phyloP scores from a whole-genome alignment of 1,140 invertebrate genomes.

The Agraylea sexmaculata region DNA sequence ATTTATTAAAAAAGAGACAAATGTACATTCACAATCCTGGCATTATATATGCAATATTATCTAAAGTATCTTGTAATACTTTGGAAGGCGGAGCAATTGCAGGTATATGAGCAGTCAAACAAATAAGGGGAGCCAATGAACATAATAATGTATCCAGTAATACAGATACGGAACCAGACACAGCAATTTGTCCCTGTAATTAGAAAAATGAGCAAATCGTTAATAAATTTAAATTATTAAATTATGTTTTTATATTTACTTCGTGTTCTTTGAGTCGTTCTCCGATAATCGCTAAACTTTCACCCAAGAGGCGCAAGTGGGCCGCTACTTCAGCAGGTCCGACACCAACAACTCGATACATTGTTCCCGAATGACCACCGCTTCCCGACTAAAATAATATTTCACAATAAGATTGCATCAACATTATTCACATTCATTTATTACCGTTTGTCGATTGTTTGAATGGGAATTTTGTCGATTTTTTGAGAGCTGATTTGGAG shows the following conservation, averaged over 20 bases:
- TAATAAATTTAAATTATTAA: neutral
- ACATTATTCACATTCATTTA: neutral
- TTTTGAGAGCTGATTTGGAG: neutral
- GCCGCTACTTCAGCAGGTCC: conserved; percentile 85
- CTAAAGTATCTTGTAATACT: conserved; percentile 65
- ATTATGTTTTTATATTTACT: conserved; percentile 33
- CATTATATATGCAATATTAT: conserved; percentile 96
- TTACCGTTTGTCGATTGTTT: conserved; percentile 5
- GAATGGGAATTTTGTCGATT: conserved; percentile 6
- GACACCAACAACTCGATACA: conserved; percentile 61
- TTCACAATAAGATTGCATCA: neutral
- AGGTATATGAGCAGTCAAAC: conserved; percentile 74
- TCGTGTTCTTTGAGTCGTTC: conserved; percentile 86
- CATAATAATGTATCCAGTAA: conserved; percentile 89
- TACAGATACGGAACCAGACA: conserved; percentile 89
- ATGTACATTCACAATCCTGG: no score
- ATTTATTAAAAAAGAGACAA: no score
- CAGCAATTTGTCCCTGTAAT: conserved; percentile 78
- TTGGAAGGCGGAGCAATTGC: conserved; percentile 59
- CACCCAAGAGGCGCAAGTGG: conserved; percentile 83
- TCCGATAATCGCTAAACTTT: conserved; percentile 87
- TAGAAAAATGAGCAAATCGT: conserved; percentile 8
- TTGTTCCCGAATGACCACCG: conserved; percentile 26
- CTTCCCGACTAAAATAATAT: neutral
- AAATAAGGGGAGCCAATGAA: conserved; percentile 78